Base-by-base conservation (phyloP, 2,797 vertebrate species). In the Otolemur crassicaudatus region DNA sequence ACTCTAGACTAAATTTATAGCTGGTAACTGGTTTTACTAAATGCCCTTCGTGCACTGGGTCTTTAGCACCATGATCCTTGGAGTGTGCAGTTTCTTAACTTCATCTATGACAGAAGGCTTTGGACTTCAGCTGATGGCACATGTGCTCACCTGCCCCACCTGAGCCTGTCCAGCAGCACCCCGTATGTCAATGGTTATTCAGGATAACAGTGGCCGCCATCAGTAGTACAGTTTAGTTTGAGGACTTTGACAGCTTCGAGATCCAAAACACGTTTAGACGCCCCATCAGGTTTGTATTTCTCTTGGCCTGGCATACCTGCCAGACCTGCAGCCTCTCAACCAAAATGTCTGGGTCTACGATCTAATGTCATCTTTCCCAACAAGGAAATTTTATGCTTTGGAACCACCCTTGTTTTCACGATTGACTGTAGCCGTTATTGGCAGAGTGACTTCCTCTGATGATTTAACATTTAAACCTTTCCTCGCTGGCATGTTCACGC, bases 341-440 rank as follows among this genome's bases (percentile, higher is more conserved):
- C n/a, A 7, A 43, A 43, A n/a, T 14, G 29, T 19, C 72, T 65
- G 46, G 86, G 49, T 31, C 25, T 58, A 23, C 2, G 17, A 16
- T n/a, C 12, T 65, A 63, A 95, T 3, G 19, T 63, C 31, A 29
- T 58, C 27, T 82, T 82, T 86, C 7, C 73, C 81, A 56, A 75
- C 75, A 60, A 90, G 60, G 60, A 94, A 94, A 94, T 75, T n/a
- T 34, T 25, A 81, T 34, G 25, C 29, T 22, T 82, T 76, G 17
- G 70, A 76, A 76, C 53, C 17, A 19, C 13, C n/a, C 46, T 46
- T 86, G 25, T 90, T 86, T 77, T 77, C 37, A 34, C 8, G 12
- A 61, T 60, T 93, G 40, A 69, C 73, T 46, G 9, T 61, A 67
- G 73, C 73, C 34, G 16, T 61, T 13, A 31, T 31, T 86, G 90